A percentile compares a stretch with the other conserved stretches of the same genome.
phyloP scores from a whole-genome alignment of 2,888 invertebrate species.

The Trissolcus brochymenae region DNA sequence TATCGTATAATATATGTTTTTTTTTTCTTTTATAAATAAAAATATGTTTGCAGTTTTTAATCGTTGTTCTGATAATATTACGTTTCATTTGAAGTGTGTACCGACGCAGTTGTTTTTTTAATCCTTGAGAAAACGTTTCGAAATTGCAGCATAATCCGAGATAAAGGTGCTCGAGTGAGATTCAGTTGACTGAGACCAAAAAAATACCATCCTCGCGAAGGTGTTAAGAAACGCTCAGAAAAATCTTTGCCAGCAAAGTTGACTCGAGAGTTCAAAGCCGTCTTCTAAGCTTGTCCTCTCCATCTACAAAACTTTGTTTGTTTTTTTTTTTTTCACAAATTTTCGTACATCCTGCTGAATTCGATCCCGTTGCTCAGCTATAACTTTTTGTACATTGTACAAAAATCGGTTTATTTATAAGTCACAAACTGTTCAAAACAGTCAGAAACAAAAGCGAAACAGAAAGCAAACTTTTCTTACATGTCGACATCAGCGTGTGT shows the following conservation, averaged over 20 bases:
- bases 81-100: constrained; percentile 5
- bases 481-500: no score
- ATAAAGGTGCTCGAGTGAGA: constrained; percentile 23
- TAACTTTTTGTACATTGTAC: no score
- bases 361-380: no score
- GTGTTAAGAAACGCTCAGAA: neutral
- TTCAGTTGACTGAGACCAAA: constrained; percentile 22
- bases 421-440: no score
- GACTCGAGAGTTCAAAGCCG: no score
- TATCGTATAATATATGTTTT: no score
- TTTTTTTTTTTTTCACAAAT: neutral
- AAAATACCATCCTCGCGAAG: constrained; percentile 12
- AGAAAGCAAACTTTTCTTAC: no score
- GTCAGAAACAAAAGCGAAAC: no score
- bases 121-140: constrained; percentile 7
- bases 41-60: no score
- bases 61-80: constrained; percentile 4
- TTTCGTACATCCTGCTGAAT: no score
- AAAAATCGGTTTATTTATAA: no score
- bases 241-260: neutral
- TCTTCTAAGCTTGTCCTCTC: neutral
- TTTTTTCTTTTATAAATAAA: no score
- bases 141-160: constrained; percentile 20
- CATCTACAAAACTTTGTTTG: neutral
- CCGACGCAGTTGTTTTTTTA: constrained; percentile 1